These are phyloP conservation scores for human (Homo sapiens) DNA, from an alignment of 2,113 vertebrate species.

Conservation along the genomic window GRCh38 chr15:23426501-23427000, in stretches of 20 bases:
- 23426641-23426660: not conserved
- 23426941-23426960: not conserved
- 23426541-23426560: too few species aligned
- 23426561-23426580: not conserved
- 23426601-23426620: not conserved
- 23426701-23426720: not conserved
- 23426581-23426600: not conserved
- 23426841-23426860: not conserved
- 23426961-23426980: not conserved
- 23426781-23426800: too few species aligned
- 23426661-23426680: not conserved
- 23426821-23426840: accelerated
- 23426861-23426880: not conserved
- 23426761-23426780: not conserved
- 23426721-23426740: not conserved
- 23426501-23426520: too few species aligned
- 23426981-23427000: too few species aligned
- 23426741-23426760: not conserved
- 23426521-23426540: too few species aligned
- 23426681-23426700: not conserved
- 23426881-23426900: not conserved
- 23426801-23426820: not conserved
- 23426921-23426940: not conserved
- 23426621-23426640: not conserved
- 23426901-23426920: not conserved